These are phyloP conservation scores for Dendrocopos noguchii DNA, from an alignment of 2,113 vertebrate genomes.

Conservation along the genomic window DNA sequence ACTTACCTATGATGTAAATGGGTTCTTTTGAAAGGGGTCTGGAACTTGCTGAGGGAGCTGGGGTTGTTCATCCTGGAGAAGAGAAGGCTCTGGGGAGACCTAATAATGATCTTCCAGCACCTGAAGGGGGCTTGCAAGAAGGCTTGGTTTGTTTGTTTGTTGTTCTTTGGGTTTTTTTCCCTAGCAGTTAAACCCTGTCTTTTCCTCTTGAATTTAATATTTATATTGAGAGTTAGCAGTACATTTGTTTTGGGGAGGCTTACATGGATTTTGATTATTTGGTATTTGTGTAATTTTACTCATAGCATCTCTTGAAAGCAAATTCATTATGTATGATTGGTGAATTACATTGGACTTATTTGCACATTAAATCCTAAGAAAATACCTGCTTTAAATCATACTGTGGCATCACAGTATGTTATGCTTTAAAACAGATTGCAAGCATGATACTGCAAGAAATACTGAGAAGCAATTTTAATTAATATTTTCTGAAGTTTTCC, in stretches of 20 bases:
- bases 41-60: neutral
- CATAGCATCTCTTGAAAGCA: neutral
- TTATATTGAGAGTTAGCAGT: neutral
- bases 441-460: neutral
- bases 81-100: too few relatives aligned
- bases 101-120: too few relatives aligned
- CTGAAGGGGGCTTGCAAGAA: neutral
- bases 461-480: neutral
- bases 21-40: neutral
- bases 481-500: neutral
- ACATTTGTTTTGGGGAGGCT: neutral
- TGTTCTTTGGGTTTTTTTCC: neutral
- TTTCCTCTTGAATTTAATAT: neutral
- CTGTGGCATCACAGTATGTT: neutral
- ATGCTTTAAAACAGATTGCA: neutral
- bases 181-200: neutral
- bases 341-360: neutral
- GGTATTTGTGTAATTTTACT: neutral
- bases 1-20: neutral
- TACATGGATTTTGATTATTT: neutral
- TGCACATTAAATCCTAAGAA: neutral
- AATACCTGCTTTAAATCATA: neutral
- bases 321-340: neutral
- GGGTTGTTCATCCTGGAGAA: too few relatives aligned
- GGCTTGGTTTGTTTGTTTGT: neutral